Percentiles rank a stretch among this genome's conserved stretches.
These are phyloP conservation scores for Rhynchophorus ferrugineus DNA, from an alignment of 1,140 invertebrate species.

Conservation along the genomic window DNA sequence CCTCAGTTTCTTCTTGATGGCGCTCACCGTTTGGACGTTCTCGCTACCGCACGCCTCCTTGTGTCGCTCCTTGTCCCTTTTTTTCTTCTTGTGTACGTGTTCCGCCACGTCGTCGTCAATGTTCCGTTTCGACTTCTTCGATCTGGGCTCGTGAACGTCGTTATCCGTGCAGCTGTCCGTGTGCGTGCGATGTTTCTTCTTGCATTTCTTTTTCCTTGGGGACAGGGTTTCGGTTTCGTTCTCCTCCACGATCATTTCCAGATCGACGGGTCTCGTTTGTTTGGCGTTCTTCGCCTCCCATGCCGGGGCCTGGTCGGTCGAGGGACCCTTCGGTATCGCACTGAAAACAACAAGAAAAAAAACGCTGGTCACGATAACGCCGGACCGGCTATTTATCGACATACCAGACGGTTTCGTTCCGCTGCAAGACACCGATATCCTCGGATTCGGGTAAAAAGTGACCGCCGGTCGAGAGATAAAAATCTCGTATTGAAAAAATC, in stretches of 20 bases:
- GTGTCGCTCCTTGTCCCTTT: neutral
- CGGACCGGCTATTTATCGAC: no score
- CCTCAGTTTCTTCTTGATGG: neutral
- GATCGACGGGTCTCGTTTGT: neutral
- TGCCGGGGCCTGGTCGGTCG: neutral
- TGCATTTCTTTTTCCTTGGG: neutral
- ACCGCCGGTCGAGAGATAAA: conserved; percentile 1
- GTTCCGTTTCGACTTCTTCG: neutral
- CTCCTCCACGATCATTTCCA: neutral
- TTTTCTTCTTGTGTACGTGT: neutral
- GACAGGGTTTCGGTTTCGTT: neutral
- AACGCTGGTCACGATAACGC: no score
- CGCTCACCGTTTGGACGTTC: neutral
- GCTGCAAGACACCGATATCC: conserved; percentile 6
- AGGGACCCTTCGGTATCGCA: neutral
- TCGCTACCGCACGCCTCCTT: neutral
- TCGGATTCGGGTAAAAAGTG: conserved; percentile 12
- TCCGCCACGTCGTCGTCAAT: no score
- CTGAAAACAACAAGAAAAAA: no score
- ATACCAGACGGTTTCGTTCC: conserved; percentile 10
- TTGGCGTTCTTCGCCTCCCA: neutral
- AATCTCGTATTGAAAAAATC: conserved; percentile 7
- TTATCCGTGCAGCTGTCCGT: no score
- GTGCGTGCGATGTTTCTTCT: no score
- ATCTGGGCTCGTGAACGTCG: no score